phyloP scores from a whole-genome alignment of 2,797 vertebrate genomes.

The Dendrocincla fuliginosa region DNA sequence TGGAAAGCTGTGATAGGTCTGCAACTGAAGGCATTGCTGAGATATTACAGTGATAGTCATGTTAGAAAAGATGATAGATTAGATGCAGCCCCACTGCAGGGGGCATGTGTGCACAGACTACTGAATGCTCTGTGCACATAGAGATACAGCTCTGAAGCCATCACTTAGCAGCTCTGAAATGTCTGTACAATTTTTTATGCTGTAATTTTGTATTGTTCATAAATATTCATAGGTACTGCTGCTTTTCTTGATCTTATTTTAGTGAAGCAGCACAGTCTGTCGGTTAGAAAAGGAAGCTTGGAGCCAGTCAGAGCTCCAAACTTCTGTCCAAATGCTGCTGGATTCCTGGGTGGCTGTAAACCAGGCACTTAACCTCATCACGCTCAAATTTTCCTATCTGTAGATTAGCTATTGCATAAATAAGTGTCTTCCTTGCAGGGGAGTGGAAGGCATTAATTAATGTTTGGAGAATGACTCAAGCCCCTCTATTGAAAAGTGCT shows the following conservation, averaged over 20 bases:
- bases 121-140: slow-evolving; percentile 6
- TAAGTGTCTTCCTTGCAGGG: slow-evolving; percentile 27
- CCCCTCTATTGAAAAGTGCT: slow-evolving; percentile 11
- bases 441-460: slow-evolving; percentile 51
- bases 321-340: not conserved
- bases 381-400: slow-evolving; percentile 5
- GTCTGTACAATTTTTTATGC: slow-evolving; percentile 58
- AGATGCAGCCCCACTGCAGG: slow-evolving; percentile 59
- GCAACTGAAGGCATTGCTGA: slow-evolving; percentile 48
- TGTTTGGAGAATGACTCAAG: slow-evolving; percentile 9
- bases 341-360: slow-evolving; percentile 8
- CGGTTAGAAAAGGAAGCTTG: slow-evolving; percentile 34
- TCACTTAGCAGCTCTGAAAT: slow-evolving; percentile 64
- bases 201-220: slow-evolving; percentile 63
- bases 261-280: slow-evolving; percentile 59
- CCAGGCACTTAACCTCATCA: slow-evolving; percentile 39
- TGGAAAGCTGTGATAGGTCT: slow-evolving; percentile 47
- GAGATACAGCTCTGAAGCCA: slow-evolving; percentile 37
- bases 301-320: not conserved
- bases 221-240: slow-evolving; percentile 54
- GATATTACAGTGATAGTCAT: slow-evolving; percentile 60
- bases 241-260: slow-evolving; percentile 43
- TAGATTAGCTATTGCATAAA: slow-evolving; percentile 5
- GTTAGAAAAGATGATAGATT: slow-evolving; percentile 70
- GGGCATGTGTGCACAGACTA: slow-evolving; percentile 56